These are phyloP conservation scores for Gastrophysa polygoni DNA, from an alignment of 2,888 invertebrate genomes.

Conservation along the genomic window DNA sequence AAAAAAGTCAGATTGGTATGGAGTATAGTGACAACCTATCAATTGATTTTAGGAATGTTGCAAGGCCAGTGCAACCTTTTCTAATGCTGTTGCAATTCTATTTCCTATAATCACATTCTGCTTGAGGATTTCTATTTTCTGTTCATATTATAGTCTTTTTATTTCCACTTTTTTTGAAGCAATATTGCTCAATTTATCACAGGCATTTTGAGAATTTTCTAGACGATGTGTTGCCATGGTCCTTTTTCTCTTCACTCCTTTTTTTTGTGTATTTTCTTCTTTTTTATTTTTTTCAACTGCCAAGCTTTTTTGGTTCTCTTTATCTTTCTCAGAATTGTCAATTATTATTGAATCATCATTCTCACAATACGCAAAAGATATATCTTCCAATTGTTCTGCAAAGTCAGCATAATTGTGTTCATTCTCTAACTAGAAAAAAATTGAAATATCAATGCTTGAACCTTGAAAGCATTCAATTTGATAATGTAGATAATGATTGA, in stretches of 20 bases:
- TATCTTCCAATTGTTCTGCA: neutral
- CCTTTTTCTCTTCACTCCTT: neutral
- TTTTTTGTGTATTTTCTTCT: neutral
- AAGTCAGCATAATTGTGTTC: conserved; percentile 9
- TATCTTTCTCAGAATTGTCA: neutral
- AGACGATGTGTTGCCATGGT: conserved; percentile 3
- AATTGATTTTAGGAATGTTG: neutral
- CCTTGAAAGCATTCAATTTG: neutral
- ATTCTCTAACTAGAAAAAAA: conserved; percentile 4
- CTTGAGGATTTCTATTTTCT: neutral
- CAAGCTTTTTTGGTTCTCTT: neutral
- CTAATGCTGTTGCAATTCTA: conserved; percentile 1
- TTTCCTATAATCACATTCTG: neutral
- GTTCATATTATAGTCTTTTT: neutral
- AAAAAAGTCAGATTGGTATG: neutral
- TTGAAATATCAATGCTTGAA: neutral
- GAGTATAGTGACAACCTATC: no score
- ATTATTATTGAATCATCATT: neutral
- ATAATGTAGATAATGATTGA: neutral
- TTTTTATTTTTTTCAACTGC: neutral
- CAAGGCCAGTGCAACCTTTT: neutral
- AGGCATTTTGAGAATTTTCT: conserved; percentile 1
- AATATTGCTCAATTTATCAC: neutral
- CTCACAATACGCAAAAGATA: neutral
- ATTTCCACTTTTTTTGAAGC: neutral